Conservation (phyloP, 2,888 invertebrate species). For the Deroplatys truncata region DNA sequence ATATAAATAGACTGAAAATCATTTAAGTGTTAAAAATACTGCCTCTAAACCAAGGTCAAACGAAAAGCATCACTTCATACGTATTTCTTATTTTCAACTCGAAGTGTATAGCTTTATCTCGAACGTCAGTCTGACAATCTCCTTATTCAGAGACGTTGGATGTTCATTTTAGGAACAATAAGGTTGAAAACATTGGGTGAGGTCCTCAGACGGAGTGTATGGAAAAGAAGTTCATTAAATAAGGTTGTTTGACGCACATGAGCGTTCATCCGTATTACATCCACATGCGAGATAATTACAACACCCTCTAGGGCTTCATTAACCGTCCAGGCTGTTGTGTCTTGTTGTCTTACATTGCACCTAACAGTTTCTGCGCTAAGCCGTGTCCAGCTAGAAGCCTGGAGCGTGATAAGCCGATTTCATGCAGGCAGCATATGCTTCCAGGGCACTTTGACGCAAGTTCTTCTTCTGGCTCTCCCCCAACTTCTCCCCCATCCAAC, state of each 20-base stretch:
- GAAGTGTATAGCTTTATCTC: too few relatives aligned
- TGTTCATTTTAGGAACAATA: too few relatives aligned
- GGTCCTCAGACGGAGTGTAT: background rate
- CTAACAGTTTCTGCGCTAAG: background rate
- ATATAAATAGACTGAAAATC: too few relatives aligned
- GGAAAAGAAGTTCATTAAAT: background rate
- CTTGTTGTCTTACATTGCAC: background rate
- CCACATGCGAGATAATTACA: background rate
- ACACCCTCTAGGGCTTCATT: background rate
- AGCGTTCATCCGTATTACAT: background rate
- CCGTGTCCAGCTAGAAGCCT: background rate
- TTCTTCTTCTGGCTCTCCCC: background rate
- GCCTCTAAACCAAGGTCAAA: too few relatives aligned
- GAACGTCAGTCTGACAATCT: too few relatives aligned
- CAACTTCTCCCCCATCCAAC: background rate
- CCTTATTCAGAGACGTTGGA: too few relatives aligned
- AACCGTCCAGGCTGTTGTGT: background rate
- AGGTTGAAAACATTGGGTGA: too few relatives aligned
- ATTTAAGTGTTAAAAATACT: too few relatives aligned
- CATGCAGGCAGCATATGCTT: conserved; percentile 1
- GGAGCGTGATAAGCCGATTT: conserved; percentile 17
- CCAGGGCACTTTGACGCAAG: background rate
- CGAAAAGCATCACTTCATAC: too few relatives aligned
- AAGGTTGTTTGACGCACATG: background rate
- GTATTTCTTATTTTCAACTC: too few relatives aligned